Evolutionary conservation across 2,113 vertebrate genomes (phyloP), one percentile per base, ranked within the genome.

Genomic region (Oncorhynchus mykiss): DNA sequence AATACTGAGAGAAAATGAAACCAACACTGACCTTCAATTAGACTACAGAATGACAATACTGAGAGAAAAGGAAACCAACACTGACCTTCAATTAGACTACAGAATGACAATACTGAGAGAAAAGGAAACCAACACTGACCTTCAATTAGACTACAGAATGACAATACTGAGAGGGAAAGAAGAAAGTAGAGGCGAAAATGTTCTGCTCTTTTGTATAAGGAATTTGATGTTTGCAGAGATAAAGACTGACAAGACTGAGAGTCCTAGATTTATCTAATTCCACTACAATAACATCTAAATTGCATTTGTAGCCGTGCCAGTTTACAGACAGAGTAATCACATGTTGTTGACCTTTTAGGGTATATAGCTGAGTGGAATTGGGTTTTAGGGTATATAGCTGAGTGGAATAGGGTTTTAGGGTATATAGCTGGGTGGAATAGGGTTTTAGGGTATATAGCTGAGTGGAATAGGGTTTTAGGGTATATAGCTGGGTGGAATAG

Each of bases 21-120:
- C 90, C 91, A 27, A 27, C 27, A 27, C 2, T 27, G 27, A 27
- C 27, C 27, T 27, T 27, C 27, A 96, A 93, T 97, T 96, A 96
- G 94, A 90, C 93, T 93, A 85, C 81, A 86, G 92, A 92, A 96
- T 96, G 94, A 97, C 94, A 97, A 95, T 94, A 94, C 93, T 87
- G 77, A 85, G 82, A 86, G 91, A 90, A 87, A 88, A 73, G 64
- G 72, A 87, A 73, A 78, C 84, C 84, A 79, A 91, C 83, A 86
- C 90, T 96, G 95, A 97, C 95, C 95, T 98, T 97, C 95, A 96
- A 93, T 97, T 96, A 96, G 94, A 90, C 93, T 93, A 85, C 81
- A 86, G 92, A 92, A 96, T 96, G 94, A 97, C 94, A 97, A 96
- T 94, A 94, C 93, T 88, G 77, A 85, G 82, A 86, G 91, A 90